phyloP scores from a whole-genome alignment of 2,888 invertebrate species.

The Sphecodes monilicornis region DNA sequence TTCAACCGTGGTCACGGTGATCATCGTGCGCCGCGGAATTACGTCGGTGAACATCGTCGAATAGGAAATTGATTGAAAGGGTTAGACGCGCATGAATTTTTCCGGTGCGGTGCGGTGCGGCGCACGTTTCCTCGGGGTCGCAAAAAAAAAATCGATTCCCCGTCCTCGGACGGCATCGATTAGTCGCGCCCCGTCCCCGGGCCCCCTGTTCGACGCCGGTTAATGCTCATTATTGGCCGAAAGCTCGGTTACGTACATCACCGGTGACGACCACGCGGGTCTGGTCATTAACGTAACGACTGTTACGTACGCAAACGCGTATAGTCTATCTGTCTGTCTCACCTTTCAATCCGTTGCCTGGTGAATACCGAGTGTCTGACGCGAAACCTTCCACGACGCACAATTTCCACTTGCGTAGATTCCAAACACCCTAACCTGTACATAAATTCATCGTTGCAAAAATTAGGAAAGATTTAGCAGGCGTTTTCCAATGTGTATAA shows the following conservation, averaged over 20 bases:
- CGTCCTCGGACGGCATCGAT: conserved; percentile 34
- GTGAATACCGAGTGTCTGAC: conserved; percentile 60
- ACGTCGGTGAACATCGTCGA: conserved; percentile 8
- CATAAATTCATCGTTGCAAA: not conserved
- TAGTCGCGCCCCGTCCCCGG: conserved; percentile 19
- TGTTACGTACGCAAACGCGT: conserved; percentile 61
- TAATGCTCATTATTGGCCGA: conserved; percentile 59
- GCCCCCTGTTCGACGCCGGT: conserved; percentile 18
- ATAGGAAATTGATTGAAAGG: conserved; percentile 31
- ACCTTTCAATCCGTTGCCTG: conserved; percentile 63
- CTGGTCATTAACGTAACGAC: conserved; percentile 71
- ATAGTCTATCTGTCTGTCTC: conserved; percentile 60
- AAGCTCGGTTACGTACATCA: conserved; percentile 56
- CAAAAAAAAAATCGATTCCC: conserved; percentile 32
- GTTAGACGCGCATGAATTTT: conserved; percentile 28
- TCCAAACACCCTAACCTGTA: not conserved
- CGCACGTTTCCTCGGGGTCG: not conserved
- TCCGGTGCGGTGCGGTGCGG: not conserved
- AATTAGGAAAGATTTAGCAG: not conserved
- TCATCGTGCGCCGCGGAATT: not conserved
- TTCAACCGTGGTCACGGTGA: not conserved
- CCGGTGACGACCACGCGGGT: conserved; percentile 7
- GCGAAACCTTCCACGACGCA: conserved; percentile 12
- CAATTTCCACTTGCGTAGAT: not conserved
- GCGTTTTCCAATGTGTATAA: no score